Evolutionary conservation across 2,797 vertebrate genomes (phyloP).

Genomic region (Chelon auratus): DNA sequence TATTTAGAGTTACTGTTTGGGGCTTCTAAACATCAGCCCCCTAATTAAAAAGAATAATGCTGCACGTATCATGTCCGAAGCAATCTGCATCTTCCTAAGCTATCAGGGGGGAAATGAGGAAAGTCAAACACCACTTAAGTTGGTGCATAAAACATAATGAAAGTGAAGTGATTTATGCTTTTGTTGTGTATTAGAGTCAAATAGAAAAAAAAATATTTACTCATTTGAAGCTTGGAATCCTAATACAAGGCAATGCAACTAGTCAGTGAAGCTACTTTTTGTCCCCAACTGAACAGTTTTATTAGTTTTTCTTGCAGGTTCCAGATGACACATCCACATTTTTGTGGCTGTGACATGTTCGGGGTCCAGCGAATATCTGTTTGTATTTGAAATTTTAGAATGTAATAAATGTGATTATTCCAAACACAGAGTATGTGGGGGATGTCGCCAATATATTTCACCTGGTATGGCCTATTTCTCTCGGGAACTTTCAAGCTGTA

Average conservation of each 20-base stretch:
- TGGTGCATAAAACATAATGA: slow-evolving; percentile 31
- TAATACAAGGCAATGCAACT: background rate
- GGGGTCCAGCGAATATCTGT: background rate
- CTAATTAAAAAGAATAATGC: slow-evolving; percentile 84
- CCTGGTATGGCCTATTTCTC: slow-evolving; percentile 1
- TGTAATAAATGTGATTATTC: too few relatives aligned
- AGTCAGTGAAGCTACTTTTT: background rate
- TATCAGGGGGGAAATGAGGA: slow-evolving; percentile 36
- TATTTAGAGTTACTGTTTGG: slow-evolving; percentile 80
- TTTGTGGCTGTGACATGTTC: background rate
- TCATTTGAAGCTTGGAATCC: slow-evolving; percentile 3
- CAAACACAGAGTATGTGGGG: background rate
- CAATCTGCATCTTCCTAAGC: slow-evolving; percentile 67
- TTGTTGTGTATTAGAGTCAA: slow-evolving; percentile 20
- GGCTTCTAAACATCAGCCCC: slow-evolving; percentile 78
- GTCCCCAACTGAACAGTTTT: background rate
- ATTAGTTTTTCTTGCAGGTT: background rate
- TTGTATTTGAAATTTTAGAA: background rate
- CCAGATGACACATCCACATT: slow-evolving; percentile 1
- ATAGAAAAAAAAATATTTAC: background rate
- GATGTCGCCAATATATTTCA: slow-evolving; percentile 4
- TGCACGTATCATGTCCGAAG: slow-evolving; percentile 66
- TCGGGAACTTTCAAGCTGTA: slow-evolving; percentile 8
- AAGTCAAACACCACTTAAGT: slow-evolving; percentile 49
- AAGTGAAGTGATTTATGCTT: slow-evolving; percentile 31